These are phyloP conservation scores for Isichthys henryi DNA, from an alignment of 2,113 vertebrate species.

Conservation along the genomic window DNA sequence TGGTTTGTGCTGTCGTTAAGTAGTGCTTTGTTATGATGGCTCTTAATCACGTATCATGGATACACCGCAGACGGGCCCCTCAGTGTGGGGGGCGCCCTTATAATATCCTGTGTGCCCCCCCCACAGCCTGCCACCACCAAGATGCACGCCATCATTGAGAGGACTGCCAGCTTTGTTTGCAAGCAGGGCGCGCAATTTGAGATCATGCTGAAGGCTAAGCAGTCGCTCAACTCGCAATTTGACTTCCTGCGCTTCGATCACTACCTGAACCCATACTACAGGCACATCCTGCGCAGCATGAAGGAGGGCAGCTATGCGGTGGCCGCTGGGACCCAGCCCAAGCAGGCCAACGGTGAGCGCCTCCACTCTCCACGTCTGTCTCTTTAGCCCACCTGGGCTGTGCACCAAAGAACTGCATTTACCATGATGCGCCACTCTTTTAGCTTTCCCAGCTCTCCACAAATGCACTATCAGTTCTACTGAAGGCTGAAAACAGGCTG, in stretches of 20 bases:
- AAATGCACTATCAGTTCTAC: neutral
- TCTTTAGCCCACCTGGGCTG: neutral
- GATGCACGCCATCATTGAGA: constrained; percentile 94
- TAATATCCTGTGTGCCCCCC: constrained; percentile 22
- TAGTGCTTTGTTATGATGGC: neutral
- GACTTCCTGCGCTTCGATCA: constrained; percentile 96
- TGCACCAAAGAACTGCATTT: neutral
- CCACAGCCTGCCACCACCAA: constrained; percentile 86
- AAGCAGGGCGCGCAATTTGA: constrained; percentile 96
- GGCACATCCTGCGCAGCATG: constrained; percentile 89
- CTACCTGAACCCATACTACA: constrained; percentile 99
- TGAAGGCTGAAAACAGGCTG: neutral
- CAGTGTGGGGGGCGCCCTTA: neutral
- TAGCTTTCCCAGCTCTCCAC: neutral
- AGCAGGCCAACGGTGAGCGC: constrained; percentile 63
- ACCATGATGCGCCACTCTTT: neutral
- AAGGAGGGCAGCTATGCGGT: constrained; percentile 84
- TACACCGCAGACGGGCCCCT: neutral
- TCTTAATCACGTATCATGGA: neutral
- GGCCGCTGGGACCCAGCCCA: constrained; percentile 56
- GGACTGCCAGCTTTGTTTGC: constrained; percentile 90
- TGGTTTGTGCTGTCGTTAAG: neutral
- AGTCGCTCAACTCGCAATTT: constrained; percentile 91
- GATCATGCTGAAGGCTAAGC: constrained; percentile 95
- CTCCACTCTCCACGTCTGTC: neutral